Evolutionary conservation across 1,140 invertebrate genomes (phyloP), one percentile per base, ranked within the genome.

Genomic region (Euborellia annulipes): DNA sequence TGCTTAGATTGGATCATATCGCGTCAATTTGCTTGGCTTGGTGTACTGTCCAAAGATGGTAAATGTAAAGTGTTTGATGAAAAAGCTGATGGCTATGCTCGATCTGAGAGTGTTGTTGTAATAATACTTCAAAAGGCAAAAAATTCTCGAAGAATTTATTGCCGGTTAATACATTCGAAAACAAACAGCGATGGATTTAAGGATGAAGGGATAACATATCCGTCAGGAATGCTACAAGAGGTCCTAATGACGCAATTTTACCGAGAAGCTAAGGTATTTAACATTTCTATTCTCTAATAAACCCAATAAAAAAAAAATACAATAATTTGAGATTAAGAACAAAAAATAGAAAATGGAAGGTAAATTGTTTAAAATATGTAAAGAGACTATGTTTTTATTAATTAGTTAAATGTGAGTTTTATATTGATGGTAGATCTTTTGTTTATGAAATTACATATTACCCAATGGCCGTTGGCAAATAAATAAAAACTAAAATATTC

Each of bases 151-250:
- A 62, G 78, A 27, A 62, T 71, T 9, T 81, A 81, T 55, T 69
- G 68, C 8, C 67, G 6, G 23, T 48, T 83, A 2, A 55, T 84
- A 21, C 75, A 84, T 46, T 71, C 71, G 2, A 82, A 80, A 55
- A 76, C 69, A 3, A 92, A 92, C 63, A 83, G 81, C 55, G 88
- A 93, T 65, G 89, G 89, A 0, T 86, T 80, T 61, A 94, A 93
- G 60, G 75, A 79, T 21, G 78, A 85, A 58, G 85, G 85, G 13
- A 91, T 97, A 47, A 93, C 88, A 0, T 95, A 87, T 58, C 92
- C 92, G 0, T 87, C 85, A 2, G 85, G 84, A 20, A 66, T 75
- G 16, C 70, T 85, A 42, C 92, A 97, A 62, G 76, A 79, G 48
- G 63, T 70, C 41, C 65, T 97, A 1, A 61, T 96, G 0, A 62